A percentile compares a stretch with the other conserved stretches of the same genome.
Conservation (phyloP, 2,888 invertebrate genomes). For the Steinernema carpocapsae region DNA sequence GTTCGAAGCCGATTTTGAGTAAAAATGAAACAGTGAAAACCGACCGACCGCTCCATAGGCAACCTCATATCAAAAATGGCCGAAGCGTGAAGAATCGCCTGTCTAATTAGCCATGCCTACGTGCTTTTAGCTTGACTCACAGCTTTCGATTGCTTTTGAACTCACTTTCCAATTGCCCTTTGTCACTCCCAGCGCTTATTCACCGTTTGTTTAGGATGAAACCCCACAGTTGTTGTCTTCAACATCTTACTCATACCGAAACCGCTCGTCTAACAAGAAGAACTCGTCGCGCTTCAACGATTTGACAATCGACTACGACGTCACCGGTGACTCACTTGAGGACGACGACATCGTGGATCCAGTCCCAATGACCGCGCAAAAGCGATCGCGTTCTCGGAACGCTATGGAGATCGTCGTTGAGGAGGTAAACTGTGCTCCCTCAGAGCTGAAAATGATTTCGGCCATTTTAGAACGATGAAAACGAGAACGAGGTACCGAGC, state of each 20-base stretch:
- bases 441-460: not conserved
- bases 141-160: too few species aligned
- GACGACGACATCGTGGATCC: not conserved
- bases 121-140: too few species aligned
- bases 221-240: not conserved
- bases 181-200: not conserved
- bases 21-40: too few species aligned
- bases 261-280: slow-evolving; percentile 13
- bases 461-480: slow-evolving; percentile 8
- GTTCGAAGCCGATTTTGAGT: too few species aligned
- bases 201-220: slow-evolving; percentile 2
- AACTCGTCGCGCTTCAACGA: slow-evolving; percentile 22
- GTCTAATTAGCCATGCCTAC: too few species aligned
- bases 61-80: too few species aligned
- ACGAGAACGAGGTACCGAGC: slow-evolving; percentile 4
- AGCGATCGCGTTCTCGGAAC: slow-evolving; percentile 4
- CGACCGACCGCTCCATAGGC: too few species aligned
- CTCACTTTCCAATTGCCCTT: too few species aligned
- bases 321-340: slow-evolving; percentile 27
- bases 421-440: not conserved
- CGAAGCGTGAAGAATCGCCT: too few species aligned
- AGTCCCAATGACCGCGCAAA: too few species aligned
- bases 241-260: slow-evolving; percentile 4
- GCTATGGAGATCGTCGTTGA: not conserved
- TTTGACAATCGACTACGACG: slow-evolving; percentile 5